These are phyloP conservation scores for Peromyscus melanophrys DNA, from an alignment of 2,797 vertebrate genomes.

Conservation along the genomic window DNA sequence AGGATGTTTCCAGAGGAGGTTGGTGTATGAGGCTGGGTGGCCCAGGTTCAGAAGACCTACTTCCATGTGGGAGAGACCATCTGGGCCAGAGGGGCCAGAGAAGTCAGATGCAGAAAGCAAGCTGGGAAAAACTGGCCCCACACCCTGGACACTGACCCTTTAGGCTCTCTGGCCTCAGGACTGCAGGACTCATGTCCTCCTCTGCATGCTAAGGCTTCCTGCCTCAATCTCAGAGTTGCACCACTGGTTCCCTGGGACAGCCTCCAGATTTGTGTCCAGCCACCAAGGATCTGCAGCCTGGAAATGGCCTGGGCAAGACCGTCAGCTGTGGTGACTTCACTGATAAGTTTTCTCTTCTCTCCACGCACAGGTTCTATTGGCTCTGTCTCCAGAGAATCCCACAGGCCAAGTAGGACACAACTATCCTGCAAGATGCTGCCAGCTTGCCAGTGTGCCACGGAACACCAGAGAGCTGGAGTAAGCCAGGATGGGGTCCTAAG, in stretches of 20 bases:
- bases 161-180: not conserved
- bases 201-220: not conserved
- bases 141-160: not conserved
- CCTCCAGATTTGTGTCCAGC: fast-evolving
- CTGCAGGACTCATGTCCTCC: no score
- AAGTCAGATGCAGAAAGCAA: not conserved
- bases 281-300: not conserved
- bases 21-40: not conserved
- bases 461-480: fast-evolving
- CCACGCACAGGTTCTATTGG: not conserved
- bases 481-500: not conserved
- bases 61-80: not conserved
- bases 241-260: not conserved
- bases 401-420: not conserved
- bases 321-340: not conserved
- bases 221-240: not conserved
- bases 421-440: not conserved
- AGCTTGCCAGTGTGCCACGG: fast-evolving
- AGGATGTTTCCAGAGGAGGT: not conserved
- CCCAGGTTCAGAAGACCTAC: not conserved
- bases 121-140: not conserved
- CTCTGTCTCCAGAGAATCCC: not conserved
- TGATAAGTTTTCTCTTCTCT: not conserved
- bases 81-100: no score
- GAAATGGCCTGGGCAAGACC: not conserved